Percentiles rank a stretch among this genome's conserved stretches.
Evolutionary conservation across 2,797 vertebrate genomes (phyloP).

Genomic region (Hemibagrus guttatus): DNA sequence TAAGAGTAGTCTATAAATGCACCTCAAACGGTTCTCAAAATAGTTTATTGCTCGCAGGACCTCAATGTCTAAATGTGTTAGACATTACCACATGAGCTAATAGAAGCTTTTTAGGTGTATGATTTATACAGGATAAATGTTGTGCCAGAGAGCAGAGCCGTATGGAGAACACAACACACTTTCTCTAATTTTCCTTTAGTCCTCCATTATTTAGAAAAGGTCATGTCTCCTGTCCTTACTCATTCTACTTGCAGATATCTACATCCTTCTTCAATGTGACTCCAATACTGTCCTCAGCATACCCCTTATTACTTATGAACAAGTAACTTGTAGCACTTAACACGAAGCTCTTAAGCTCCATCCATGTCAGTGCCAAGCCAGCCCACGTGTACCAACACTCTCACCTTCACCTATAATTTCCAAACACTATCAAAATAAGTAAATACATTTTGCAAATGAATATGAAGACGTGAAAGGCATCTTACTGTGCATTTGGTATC

Average conservation of each 20-base stretch:
- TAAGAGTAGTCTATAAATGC: conserved; percentile 22
- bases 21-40: conserved; percentile 19
- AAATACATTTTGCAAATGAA: conserved; percentile 54
- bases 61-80: conserved; percentile 25
- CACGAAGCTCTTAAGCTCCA: conserved; percentile 38
- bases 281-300: conserved; percentile 43
- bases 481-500: conserved; percentile 32
- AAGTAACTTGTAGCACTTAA: conserved; percentile 33
- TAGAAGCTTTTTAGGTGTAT: conserved; percentile 47
- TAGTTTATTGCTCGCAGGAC: conserved; percentile 32
- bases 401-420: conserved; percentile 48
- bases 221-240: conserved; percentile 41
- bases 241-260: conserved; percentile 21
- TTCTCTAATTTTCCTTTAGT: conserved; percentile 33
- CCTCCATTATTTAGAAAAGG: conserved; percentile 41
- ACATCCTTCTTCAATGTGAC: conserved; percentile 40
- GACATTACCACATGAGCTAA: conserved; percentile 48
- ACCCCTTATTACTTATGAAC: conserved; percentile 43
- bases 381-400: conserved; percentile 25
- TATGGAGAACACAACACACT: conserved; percentile 23
- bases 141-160: conserved; percentile 38
- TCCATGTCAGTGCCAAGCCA: conserved; percentile 26
- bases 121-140: conserved; percentile 33
- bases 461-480: conserved; percentile 46
- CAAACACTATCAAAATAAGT: conserved; percentile 54